phyloP scores from a whole-genome alignment of 2,113 vertebrate genomes.

The Sula dactylatra region DNA sequence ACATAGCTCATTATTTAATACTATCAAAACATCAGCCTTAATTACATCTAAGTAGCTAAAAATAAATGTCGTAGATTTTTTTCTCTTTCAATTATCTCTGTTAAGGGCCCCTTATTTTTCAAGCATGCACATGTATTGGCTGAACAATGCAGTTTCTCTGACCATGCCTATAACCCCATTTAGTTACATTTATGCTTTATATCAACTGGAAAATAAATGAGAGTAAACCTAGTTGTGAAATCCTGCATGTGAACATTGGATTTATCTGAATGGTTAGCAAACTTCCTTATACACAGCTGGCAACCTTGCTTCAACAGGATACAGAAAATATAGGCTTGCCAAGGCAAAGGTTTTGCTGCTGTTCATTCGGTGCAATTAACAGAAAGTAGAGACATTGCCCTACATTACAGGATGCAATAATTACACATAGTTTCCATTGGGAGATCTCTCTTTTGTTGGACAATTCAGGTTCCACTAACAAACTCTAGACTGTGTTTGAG shows the following conservation, averaged over 20 bases:
- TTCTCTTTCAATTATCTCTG: neutral
- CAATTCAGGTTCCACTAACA: neutral
- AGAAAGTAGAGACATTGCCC: neutral
- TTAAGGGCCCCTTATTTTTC: neutral
- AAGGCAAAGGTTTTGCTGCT: neutral
- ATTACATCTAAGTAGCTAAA: neutral
- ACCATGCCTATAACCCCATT: neutral
- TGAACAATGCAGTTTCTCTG: neutral
- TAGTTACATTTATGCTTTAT: neutral
- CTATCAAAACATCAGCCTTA: neutral
- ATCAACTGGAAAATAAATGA: neutral
- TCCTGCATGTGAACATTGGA: neutral
- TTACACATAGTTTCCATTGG: neutral
- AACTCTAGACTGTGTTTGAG: neutral
- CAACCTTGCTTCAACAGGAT: neutral
- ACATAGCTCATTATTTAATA: constrained; percentile 1
- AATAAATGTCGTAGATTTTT: neutral
- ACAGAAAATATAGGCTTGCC: neutral
- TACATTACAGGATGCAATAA: neutral
- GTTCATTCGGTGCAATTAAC: neutral
- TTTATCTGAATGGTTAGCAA: neutral
- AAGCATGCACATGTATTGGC: neutral
- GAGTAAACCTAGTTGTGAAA: neutral
- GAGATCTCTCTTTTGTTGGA: neutral
- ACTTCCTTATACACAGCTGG: neutral